These are phyloP conservation scores for Lycia hirtaria DNA, from an alignment of 2,888 invertebrate genomes.

Conservation along the genomic window DNA sequence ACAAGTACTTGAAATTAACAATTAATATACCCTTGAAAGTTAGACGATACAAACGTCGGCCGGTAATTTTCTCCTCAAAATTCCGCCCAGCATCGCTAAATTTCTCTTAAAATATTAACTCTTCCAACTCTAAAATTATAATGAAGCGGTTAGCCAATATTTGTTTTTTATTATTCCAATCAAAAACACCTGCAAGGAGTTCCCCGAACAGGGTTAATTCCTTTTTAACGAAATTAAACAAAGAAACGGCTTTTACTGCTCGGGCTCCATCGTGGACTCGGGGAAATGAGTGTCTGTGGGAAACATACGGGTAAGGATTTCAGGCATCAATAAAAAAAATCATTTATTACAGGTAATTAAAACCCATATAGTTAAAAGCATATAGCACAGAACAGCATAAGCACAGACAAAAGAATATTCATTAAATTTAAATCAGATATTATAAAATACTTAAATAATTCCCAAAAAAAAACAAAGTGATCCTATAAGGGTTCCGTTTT, in stretches of 20 bases:
- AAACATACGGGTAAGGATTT: slow-evolving; percentile 44
- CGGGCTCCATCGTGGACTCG: slow-evolving; percentile 45
- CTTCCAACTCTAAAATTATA: slow-evolving; percentile 13
- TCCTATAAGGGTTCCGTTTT: too few species aligned
- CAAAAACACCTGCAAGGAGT: slow-evolving; percentile 46
- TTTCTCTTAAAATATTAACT: slow-evolving; percentile 5
- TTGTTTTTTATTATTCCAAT: slow-evolving; percentile 46
- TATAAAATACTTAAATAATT: too few species aligned
- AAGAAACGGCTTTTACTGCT: slow-evolving; percentile 53
- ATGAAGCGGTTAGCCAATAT: slow-evolving; percentile 39
- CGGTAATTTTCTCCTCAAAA: not conserved
- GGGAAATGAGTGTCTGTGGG: slow-evolving; percentile 45
- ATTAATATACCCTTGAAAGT: not conserved
- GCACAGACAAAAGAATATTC: too few species aligned
- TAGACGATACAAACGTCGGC: not conserved
- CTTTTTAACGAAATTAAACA: slow-evolving; percentile 62
- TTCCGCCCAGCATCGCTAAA: not conserved
- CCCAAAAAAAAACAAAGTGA: too few species aligned
- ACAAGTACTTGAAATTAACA: too few species aligned
- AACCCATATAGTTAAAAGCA: too few species aligned
- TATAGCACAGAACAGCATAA: too few species aligned
- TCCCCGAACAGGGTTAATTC: slow-evolving; percentile 54
- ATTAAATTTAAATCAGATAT: too few species aligned
- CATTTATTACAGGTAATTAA: too few species aligned
- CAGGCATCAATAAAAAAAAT: not conserved